Base-by-base conservation (phyloP, 2,113 vertebrate genomes). In the Clarias magur region DNA sequence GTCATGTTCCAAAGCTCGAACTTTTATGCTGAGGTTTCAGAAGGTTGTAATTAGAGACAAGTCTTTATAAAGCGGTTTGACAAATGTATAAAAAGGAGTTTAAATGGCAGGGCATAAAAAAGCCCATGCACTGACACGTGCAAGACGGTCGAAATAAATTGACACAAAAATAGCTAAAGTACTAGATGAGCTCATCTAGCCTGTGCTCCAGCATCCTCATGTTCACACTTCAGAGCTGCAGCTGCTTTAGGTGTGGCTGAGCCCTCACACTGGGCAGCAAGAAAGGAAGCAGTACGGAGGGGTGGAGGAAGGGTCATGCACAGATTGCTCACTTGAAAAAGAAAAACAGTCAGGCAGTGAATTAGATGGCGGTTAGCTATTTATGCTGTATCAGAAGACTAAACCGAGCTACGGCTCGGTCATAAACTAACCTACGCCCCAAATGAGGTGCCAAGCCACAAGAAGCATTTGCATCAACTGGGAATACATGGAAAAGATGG, bases 371-470 rank as follows among this genome's bases (percentile, higher is more conserved):
- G 97, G 97, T 95, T 95, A 96, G 96, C 96, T 97, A 97, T 97
- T 97, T 97, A 95, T 97, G 96, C 96, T 95, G 96, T 97, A 98
- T 97, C 96, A 97, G 95, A 97, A 96, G 94, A 97, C 96, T 96
- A 97, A 96, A 96, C 96, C 97, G 96, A 96, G 96, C 96, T 95
- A 93, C 92, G 93, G 96, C 95, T 94, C 91, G 95, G 96, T 97
- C 96, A 96, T 97, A 97, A 97, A 97, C 96, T 96, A 96, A 96
- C 97, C 97, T 96, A 98, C 97, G 95, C 97, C 98, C 97, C 96
- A 96, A 97, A 97, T 76, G 96, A 99, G 96, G 97, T 99, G 98
- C 98, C 98, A 99, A 98, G 96, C 97, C 98, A 97, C 97, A 98
- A 97, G 97, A 97, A 97, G 97, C 97, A 97, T 97, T 97, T 98